A percentile compares a stretch with the other conserved stretches of the same genome.
phyloP scores from a whole-genome alignment of 1,140 invertebrate genomes.

The Megalonaias nervosa region DNA sequence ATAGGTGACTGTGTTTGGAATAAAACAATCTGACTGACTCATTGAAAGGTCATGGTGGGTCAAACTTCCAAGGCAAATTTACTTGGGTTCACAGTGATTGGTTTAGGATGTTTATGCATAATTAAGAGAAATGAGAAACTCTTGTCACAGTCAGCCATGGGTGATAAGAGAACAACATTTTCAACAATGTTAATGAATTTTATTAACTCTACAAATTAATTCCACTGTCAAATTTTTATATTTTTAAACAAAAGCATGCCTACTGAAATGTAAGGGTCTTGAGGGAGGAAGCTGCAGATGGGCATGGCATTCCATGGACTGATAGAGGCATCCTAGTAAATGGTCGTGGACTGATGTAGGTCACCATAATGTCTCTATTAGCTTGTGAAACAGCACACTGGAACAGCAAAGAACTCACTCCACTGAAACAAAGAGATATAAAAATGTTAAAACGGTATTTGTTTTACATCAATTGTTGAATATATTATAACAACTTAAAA shows the following conservation, averaged over 20 bases:
- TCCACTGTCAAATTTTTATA: no score
- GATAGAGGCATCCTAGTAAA: conserved; percentile 28
- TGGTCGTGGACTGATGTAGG: conserved; percentile 30
- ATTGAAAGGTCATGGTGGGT: no score
- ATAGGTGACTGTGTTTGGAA: no score
- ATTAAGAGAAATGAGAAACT: no score
- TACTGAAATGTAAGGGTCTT: conserved; percentile 40
- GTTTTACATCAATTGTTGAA: neutral
- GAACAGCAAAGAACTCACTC: conserved; percentile 34
- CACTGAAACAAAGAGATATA: conserved; percentile 19
- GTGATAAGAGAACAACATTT: no score
- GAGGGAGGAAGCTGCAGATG: conserved; percentile 24
- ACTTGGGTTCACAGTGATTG: no score
- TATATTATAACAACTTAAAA: neutral
- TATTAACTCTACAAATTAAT: no score
- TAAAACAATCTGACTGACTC: no score
- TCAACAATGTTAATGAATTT: no score
- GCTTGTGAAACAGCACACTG: conserved; percentile 37
- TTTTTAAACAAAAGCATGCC: conserved; percentile 2
- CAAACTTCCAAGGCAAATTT: no score
- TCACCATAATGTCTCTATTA: conserved; percentile 30
- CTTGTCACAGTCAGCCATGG: no score
- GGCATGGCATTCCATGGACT: conserved; percentile 37
- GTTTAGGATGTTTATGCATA: no score
- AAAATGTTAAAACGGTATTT: neutral